Evolutionary conservation across 2,888 invertebrate species (phyloP).

Genomic region (Lasioglossum morio): DNA sequence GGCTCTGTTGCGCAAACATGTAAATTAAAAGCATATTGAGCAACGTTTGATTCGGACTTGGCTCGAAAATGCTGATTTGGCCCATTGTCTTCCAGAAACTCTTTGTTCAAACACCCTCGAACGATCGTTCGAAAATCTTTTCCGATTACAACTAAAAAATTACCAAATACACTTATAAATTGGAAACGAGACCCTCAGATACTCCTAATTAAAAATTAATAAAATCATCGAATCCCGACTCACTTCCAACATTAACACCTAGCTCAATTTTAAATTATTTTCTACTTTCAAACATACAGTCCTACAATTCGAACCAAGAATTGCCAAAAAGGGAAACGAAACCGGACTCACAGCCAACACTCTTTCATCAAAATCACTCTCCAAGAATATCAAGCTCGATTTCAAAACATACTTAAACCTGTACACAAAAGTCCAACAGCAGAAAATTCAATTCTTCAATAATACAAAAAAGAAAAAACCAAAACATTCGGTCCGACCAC

Average conservation of each 20-base stretch:
- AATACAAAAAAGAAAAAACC: too few species aligned
- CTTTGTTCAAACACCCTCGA: background rate
- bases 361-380: too few species aligned
- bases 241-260: background rate
- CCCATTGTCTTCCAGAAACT: background rate
- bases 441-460: too few species aligned
- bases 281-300: too few species aligned
- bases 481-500: background rate
- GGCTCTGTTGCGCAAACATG: slow-evolving; percentile 68
- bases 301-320: background rate
- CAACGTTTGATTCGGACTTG: slow-evolving; percentile 35
- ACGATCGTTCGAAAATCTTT: background rate
- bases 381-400: too few species aligned
- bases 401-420: too few species aligned
- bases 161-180: background rate
- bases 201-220: too few species aligned
- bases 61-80: background rate
- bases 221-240: too few species aligned
- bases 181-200: too few species aligned
- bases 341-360: too few species aligned
- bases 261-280: background rate
- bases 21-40: slow-evolving; percentile 60
- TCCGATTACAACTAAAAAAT: background rate
- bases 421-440: too few species aligned
- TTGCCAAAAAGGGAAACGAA: background rate